These are phyloP conservation scores for Eutolmus rufibarbis DNA, from an alignment of 2,888 invertebrate genomes.

Conservation along the genomic window DNA sequence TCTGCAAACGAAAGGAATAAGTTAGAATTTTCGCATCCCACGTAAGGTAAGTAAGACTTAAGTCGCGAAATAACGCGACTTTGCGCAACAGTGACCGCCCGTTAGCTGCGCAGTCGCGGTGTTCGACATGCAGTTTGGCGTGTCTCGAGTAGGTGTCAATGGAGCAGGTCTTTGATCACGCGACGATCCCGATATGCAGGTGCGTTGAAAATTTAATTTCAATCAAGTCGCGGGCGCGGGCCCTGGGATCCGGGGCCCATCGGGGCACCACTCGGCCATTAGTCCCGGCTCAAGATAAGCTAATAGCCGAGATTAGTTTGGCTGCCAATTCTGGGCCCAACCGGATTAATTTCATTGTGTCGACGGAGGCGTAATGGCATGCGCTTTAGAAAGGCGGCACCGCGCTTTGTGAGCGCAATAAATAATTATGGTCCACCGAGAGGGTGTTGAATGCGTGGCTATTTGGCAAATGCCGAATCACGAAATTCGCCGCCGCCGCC, in stretches of 20 bases:
- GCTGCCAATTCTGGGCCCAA: constrained; percentile 23
- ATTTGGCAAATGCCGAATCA: not conserved
- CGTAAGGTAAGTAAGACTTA: not conserved
- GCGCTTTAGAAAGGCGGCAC: constrained; percentile 35
- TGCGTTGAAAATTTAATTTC: constrained; percentile 40
- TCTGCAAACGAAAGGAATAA: constrained; percentile 49
- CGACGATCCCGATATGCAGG: constrained; percentile 42
- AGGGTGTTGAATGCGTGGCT: constrained; percentile 14
- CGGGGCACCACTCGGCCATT: not conserved
- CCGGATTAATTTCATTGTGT: constrained; percentile 38
- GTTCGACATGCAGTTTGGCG: constrained; percentile 9
- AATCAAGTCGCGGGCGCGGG: not conserved
- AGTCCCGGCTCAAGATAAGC: constrained; percentile 16
- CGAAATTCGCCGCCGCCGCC: not conserved
- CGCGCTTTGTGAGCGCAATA: not conserved
- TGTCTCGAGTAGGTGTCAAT: constrained; percentile 49
- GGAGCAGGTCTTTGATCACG: constrained; percentile 48
- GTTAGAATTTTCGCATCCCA: constrained; percentile 32
- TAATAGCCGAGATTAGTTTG: constrained; percentile 39
- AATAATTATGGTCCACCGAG: constrained; percentile 20
- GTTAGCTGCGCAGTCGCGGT: not conserved
- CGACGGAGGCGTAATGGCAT: constrained; percentile 38
- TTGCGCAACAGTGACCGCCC: constrained; percentile 43
- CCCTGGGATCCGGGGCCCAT: not conserved
- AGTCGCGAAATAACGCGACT: constrained; percentile 3